Base-by-base conservation (phyloP, 2,888 invertebrate genomes). In the Drosophila yooni region DNA sequence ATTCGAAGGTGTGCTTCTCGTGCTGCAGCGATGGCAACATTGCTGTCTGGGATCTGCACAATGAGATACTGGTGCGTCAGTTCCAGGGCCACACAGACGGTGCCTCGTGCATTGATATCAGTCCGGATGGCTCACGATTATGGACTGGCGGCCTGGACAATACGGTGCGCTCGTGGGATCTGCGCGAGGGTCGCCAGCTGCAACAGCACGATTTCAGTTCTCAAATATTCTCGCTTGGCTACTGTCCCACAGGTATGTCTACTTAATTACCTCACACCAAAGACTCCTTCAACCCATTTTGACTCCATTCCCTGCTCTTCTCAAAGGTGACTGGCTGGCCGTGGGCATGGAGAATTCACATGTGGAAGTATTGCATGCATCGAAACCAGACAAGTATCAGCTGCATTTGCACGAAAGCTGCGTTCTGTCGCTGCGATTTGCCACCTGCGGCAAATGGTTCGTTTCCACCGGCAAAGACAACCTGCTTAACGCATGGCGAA, bases 391-490 rank as follows among this genome's bases (percentile, higher is more conserved):
- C 94, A 97, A 98, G 93, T 99, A 99, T 94, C 98, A 99, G 94
- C 95, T 99, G 72, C 96, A 98, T 92, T 94, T 99, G 88, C 99
- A 99, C 94, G 99, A 99, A 93, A 98, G 97, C 85, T 99, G 99
- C 93, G 99, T 99, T 48, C 95, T 99, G 70, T 98, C 99, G 78
- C 95, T 99, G 77, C 96, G 97, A 93, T 99, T 99, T 94, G 99
- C 99, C 57, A 96, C 97, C 60, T 96, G 97, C 92, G 99, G 99
- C 89, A 99, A 99, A 94, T 99, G 99, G 99, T 99, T 99, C 94
- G 98, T 99, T 81, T 98, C 98, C 79, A 99, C 99, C n/a, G 99
- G 99, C 82, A 99, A 99, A 94, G 99, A 99, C 93, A 99, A 99
- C 94, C 94, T 98, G 92, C 95, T 99, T 64, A 99, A 99, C 93